phyloP scores from a whole-genome alignment of 1,140 invertebrate species.

The Drosophila tristis region DNA sequence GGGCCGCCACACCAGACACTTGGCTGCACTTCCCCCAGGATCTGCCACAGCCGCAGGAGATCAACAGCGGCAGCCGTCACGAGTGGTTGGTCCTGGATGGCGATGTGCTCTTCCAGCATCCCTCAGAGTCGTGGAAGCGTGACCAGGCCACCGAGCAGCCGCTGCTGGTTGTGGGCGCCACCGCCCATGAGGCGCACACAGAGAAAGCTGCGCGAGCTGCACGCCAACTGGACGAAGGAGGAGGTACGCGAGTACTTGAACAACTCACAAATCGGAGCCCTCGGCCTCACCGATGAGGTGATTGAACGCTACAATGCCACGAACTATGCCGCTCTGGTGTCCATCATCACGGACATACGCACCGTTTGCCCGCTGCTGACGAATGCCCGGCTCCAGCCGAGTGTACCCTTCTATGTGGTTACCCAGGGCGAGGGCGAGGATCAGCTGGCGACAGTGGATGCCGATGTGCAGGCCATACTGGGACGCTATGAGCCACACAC shows the following conservation, averaged over 20 bases:
- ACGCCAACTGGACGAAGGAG: slow-evolving; percentile 87
- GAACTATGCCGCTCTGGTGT: slow-evolving; percentile 87
- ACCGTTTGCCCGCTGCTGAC: slow-evolving; percentile 91
- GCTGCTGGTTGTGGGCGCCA: slow-evolving; percentile 89
- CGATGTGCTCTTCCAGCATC: slow-evolving; percentile 87
- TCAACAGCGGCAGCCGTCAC: slow-evolving; percentile 85
- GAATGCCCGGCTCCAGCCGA: slow-evolving; percentile 86
- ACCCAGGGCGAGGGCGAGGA: slow-evolving; percentile 86
- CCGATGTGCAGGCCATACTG: slow-evolving; percentile 91
- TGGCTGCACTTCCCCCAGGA: slow-evolving; percentile 88
- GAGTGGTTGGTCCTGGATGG: slow-evolving; percentile 92
- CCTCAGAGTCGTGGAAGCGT: slow-evolving; percentile 86
- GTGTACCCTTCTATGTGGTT: slow-evolving; percentile 90
- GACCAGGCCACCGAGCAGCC: slow-evolving; percentile 82
- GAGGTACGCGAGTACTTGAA: slow-evolving; percentile 87
- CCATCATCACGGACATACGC: slow-evolving; percentile 91
- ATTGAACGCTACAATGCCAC: slow-evolving; percentile 88
- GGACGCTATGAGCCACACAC: slow-evolving; percentile 89
- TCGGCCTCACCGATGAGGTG: slow-evolving; percentile 86
- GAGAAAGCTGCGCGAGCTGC: slow-evolving; percentile 85
- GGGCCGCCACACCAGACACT: slow-evolving; percentile 88
- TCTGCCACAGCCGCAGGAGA: slow-evolving; percentile 85
- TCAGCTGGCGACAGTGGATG: slow-evolving; percentile 87
- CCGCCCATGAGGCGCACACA: slow-evolving; percentile 88
- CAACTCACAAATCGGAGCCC: slow-evolving; percentile 87